phyloP scores from a whole-genome alignment of 2,888 invertebrate species.

The Nephrotoma guestfalica region DNA sequence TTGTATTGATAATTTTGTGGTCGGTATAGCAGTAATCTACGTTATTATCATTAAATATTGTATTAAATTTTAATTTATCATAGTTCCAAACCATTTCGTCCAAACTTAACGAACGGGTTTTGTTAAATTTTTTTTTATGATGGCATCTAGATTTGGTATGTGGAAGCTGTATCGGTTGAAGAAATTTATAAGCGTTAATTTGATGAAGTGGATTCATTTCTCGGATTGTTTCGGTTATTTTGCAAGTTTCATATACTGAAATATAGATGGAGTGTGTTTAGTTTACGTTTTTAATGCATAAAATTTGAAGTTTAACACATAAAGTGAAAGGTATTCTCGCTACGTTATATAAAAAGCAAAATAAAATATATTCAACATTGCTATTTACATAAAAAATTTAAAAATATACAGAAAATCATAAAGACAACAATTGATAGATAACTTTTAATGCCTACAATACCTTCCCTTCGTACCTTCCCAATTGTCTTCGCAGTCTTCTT shows the following conservation, averaged over 20 bases:
- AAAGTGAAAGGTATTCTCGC: background rate
- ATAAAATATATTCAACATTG: background rate
- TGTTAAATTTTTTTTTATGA: background rate
- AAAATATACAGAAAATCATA: background rate
- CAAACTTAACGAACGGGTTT: background rate
- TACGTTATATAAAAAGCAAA: background rate
- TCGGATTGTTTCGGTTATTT: background rate
- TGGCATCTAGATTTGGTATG: background rate
- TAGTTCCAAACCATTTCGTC: background rate
- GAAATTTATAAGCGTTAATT: background rate
- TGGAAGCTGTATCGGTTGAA: background rate
- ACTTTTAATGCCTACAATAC: slow-evolving; percentile 23
- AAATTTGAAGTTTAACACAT: background rate
- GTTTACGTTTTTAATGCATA: background rate
- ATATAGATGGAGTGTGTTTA: background rate
- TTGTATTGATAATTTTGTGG: background rate
- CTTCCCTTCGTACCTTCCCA: slow-evolving; percentile 34
- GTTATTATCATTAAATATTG: background rate
- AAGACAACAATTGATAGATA: slow-evolving; percentile 2
- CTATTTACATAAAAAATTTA: background rate
- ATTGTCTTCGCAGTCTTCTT: slow-evolving; percentile 28
- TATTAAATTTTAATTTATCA: background rate
- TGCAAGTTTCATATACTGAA: background rate
- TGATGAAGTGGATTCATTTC: background rate
- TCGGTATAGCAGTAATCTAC: slow-evolving; percentile 1